phyloP scores from a whole-genome alignment of 2,113 vertebrate genomes.

The Helogale parvula region DNA sequence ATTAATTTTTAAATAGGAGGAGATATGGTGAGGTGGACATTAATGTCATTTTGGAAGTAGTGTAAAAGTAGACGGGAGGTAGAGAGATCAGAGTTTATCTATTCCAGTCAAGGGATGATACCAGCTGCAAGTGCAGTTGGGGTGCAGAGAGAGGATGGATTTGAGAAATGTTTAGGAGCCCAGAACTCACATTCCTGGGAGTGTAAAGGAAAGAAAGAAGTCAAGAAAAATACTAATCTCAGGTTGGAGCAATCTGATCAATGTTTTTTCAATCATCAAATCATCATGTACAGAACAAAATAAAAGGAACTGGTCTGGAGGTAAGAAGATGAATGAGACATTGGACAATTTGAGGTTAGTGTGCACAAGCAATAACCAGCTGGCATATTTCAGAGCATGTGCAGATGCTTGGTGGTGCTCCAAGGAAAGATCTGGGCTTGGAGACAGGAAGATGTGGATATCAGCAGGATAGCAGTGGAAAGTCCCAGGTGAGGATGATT shows the following conservation, averaged over 20 bases:
- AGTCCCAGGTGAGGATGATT: background rate
- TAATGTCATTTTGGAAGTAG: background rate
- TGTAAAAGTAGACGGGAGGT: background rate
- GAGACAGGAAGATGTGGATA: background rate
- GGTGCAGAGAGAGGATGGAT: background rate
- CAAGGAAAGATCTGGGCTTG: background rate
- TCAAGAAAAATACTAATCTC: background rate
- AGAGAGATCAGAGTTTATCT: background rate
- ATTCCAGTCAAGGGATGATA: background rate
- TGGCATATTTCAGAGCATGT: background rate
- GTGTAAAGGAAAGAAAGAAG: background rate
- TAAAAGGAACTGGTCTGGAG: background rate
- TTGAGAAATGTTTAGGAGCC: background rate
- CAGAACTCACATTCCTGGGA: background rate
- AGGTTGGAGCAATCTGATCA: background rate
- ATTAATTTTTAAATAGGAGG: background rate
- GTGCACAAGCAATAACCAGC: too few relatives aligned
- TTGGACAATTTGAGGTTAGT: background rate
- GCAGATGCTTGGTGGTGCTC: background rate
- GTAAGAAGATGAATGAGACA: background rate
- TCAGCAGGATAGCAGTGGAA: fast-evolving
- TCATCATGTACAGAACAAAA: background rate
- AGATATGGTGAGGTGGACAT: background rate
- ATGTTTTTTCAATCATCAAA: background rate
- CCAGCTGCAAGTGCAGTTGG: too few relatives aligned